phyloP scores from a whole-genome alignment of 2,113 vertebrate genomes.

The Synodontis membranacea region DNA sequence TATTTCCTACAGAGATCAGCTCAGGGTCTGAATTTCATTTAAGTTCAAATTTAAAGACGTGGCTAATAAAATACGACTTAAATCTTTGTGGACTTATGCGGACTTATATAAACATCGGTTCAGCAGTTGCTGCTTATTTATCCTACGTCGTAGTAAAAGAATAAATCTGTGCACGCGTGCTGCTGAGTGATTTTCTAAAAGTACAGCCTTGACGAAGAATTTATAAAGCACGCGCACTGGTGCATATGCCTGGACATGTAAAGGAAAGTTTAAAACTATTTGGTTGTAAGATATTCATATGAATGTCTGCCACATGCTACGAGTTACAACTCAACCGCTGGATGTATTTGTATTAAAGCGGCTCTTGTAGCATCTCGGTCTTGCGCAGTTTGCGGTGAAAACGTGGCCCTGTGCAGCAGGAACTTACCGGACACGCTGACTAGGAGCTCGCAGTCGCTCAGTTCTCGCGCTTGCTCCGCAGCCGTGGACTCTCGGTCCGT shows the following conservation, averaged over 20 bases:
- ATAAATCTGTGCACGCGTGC: background rate
- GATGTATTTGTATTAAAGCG: background rate
- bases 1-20: background rate
- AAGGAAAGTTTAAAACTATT: background rate
- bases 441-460: slow-evolving; percentile 85
- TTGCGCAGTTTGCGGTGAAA: background rate
- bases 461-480: slow-evolving; percentile 67
- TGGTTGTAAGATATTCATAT: background rate
- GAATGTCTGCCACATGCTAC: background rate
- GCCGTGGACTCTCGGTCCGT: slow-evolving; percentile 74
- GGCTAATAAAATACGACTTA: background rate
- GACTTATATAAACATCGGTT: background rate
- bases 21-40: background rate
- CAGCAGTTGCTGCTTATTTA: background rate
- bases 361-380: background rate
- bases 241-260: background rate
- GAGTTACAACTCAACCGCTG: background rate
- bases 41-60: background rate
- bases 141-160: background rate
- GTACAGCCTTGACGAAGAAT: background rate
- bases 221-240: background rate
- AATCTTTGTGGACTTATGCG: background rate
- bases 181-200: background rate
- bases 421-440: slow-evolving; percentile 81
- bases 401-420: background rate